These are phyloP conservation scores for Stomorhina lunata DNA, from an alignment of 2,888 invertebrate species.

Conservation along the genomic window DNA sequence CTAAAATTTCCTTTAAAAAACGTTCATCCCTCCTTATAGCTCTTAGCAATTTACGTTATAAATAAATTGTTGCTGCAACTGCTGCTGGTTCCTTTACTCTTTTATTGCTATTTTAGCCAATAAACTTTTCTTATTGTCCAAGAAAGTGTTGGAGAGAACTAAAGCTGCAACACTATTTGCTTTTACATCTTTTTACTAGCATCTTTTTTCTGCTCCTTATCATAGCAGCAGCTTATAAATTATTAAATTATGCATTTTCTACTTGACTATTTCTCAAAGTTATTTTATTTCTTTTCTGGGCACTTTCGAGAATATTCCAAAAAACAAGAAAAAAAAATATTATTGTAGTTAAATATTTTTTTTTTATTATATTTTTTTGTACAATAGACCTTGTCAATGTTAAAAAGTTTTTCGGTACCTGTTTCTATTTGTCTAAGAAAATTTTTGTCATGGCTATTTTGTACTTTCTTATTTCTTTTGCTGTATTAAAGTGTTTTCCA, in stretches of 20 bases:
- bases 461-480: too few relatives aligned
- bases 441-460: constrained; percentile 26
- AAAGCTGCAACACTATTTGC: constrained; percentile 26
- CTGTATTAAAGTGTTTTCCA: constrained; percentile 12
- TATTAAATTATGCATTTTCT: constrained; percentile 60
- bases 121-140: constrained; percentile 14
- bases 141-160: constrained; percentile 10
- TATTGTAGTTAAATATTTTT: not conserved
- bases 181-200: not conserved
- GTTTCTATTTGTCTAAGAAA: not conserved
- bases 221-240: constrained; percentile 41
- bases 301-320: not conserved
- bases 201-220: not conserved
- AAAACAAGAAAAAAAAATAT: too few relatives aligned
- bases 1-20: too few relatives aligned
- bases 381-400: constrained; percentile 48
- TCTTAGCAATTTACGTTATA: too few relatives aligned
- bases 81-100: too few relatives aligned
- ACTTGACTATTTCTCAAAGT: constrained; percentile 40
- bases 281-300: not conserved
- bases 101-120: not conserved
- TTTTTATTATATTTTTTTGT: not conserved
- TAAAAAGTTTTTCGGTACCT: constrained; percentile 12
- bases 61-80: not conserved
- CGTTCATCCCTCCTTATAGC: too few relatives aligned